phyloP scores from a whole-genome alignment of 2,888 invertebrate species.

The Carpatolechia fugitivella region DNA sequence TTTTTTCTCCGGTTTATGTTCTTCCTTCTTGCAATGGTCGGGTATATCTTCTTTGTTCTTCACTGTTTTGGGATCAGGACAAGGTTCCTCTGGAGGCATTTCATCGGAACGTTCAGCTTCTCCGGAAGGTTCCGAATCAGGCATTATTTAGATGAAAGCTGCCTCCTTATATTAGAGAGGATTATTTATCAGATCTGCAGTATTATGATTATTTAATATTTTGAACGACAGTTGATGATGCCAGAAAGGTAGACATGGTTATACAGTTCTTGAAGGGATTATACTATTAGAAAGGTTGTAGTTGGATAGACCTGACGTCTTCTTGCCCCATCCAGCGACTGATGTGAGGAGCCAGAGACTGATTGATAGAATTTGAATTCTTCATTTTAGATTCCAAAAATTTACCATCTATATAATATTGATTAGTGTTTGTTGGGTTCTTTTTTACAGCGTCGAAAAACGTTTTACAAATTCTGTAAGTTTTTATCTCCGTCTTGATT shows the following conservation, averaged over 20 bases:
- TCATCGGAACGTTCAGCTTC: too few species aligned
- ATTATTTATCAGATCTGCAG: too few species aligned
- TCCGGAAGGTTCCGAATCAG: too few species aligned
- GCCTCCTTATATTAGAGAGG: too few species aligned
- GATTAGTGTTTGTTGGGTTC: background rate
- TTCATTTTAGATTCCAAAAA: background rate
- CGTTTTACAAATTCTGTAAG: background rate
- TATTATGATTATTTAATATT: too few species aligned
- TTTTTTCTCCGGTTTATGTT: background rate
- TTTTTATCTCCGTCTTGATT: constrained; percentile 1
- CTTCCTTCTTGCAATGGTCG: background rate
- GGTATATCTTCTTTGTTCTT: too few species aligned
- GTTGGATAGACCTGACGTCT: background rate
- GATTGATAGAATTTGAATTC: background rate
- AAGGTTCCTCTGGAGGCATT: too few species aligned
- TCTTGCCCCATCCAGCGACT: background rate
- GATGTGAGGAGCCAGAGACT: background rate
- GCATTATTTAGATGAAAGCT: too few species aligned
- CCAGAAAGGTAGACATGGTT: too few species aligned
- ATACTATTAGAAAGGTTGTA: background rate
- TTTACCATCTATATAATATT: background rate
- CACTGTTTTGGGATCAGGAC: too few species aligned
- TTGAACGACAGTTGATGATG: too few species aligned
- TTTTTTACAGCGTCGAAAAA: background rate
- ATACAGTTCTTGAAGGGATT: background rate